Conservation (phyloP, 2,888 invertebrate species). For the Caenorhabditis doughertyi region DNA sequence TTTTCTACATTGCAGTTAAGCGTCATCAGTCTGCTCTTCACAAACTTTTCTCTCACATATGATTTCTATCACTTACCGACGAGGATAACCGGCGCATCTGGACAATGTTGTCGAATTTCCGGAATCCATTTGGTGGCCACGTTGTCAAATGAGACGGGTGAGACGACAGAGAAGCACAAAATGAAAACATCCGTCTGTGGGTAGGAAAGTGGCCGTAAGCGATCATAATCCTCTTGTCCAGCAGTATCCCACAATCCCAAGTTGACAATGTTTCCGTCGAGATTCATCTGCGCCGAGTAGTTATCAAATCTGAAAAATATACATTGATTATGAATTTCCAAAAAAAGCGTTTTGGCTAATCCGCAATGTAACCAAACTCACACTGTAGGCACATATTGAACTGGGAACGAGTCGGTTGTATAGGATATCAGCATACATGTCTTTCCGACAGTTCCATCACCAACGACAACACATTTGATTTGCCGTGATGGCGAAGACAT, state of each 20-base stretch:
- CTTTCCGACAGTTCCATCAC: conserved; percentile 86
- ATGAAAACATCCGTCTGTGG: conserved; percentile 99
- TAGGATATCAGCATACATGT: conserved; percentile 87
- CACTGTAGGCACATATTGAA: conserved; percentile 86
- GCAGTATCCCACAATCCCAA: conserved; percentile 98
- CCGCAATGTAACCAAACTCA: conserved; percentile 82
- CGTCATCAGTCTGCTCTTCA: no score
- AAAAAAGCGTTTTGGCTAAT: neutral
- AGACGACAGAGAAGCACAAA: conserved; percentile 99
- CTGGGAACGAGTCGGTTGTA: conserved; percentile 86
- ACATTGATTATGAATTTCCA: conserved; percentile 11
- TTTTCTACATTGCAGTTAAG: no score
- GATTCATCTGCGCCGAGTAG: conserved; percentile 98
- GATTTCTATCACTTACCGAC: conserved; percentile 91
- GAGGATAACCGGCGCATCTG: conserved; percentile 98
- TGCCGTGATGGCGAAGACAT: conserved; percentile 83
- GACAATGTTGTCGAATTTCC: conserved; percentile 99
- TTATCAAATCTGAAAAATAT: conserved; percentile 92
- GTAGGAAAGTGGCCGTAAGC: conserved; percentile 95
- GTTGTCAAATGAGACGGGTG: conserved; percentile 99
- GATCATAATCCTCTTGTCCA: conserved; percentile 91
- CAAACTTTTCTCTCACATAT: no score
- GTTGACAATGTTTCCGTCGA: conserved; percentile 97
- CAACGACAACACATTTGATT: conserved; percentile 86
- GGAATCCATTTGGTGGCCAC: conserved; percentile 99